A percentile compares a stretch with the other conserved stretches of the same genome.
These are phyloP conservation scores for Melierax canorus DNA, from an alignment of 2,113 vertebrate genomes.

Conservation along the genomic window DNA sequence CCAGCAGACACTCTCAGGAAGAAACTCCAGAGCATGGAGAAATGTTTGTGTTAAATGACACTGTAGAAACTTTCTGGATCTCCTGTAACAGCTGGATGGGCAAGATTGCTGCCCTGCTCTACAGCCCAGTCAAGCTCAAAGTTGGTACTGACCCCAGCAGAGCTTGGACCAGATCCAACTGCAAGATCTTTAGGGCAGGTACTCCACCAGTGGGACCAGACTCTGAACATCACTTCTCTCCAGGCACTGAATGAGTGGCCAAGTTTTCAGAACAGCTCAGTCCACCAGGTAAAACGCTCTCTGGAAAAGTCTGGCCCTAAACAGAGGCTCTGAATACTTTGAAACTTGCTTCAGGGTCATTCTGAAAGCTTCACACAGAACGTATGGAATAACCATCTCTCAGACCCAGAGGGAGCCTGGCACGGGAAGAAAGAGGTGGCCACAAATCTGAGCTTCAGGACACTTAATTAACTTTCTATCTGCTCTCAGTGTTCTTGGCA, in stretches of 20 bases:
- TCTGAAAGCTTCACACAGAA: not conserved
- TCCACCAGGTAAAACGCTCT: not conserved
- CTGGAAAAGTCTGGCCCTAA: not conserved
- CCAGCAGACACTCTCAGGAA: not conserved
- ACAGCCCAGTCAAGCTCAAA: not conserved
- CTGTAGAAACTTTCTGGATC: not conserved
- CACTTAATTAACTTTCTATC: conserved; percentile 17
- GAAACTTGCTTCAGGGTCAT: not conserved
- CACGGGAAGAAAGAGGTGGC: not conserved
- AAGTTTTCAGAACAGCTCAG: not conserved
- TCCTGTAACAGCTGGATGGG: not conserved
- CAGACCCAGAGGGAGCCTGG: not conserved
- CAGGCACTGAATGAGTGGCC: not conserved
- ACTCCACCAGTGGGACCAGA: not conserved
- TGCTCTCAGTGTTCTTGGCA: not conserved
- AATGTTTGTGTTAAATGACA: not conserved
- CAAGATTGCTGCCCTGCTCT: not conserved
- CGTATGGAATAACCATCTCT: not conserved
- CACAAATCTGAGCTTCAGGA: conserved; percentile 14
- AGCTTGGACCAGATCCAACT: not conserved
- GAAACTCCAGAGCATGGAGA: not conserved
- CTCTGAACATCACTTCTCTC: not conserved
- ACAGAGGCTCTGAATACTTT: not conserved
- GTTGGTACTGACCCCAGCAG: not conserved
- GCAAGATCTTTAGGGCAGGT: not conserved